A percentile compares a stretch with the other conserved stretches of the same genome.
Evolutionary conservation across 2,113 vertebrate species (phyloP).

Genomic region (Pagrus major): DNA sequence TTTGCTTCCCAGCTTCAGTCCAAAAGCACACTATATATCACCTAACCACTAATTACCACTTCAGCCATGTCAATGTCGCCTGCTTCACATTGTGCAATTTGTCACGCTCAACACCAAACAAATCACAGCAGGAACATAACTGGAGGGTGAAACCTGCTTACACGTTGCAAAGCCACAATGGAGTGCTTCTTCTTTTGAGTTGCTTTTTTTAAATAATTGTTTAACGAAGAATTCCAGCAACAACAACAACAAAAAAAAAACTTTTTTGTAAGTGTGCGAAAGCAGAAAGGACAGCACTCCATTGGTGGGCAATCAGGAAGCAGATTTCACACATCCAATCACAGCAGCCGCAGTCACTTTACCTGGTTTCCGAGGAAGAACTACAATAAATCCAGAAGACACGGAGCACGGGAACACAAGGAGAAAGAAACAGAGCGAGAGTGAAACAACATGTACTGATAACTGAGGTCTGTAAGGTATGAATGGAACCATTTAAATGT

Average conservation of each 20-base stretch:
- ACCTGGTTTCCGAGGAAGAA: constrained; percentile 99
- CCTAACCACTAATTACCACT: constrained; percentile 62
- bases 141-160: constrained; percentile 74
- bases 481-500: constrained; percentile 8
- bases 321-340: constrained; percentile 74
- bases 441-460: constrained; percentile 77
- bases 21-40: constrained; percentile 50
- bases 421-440: constrained; percentile 77
- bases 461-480: constrained; percentile 19
- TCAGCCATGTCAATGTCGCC: constrained; percentile 58
- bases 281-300: constrained; percentile 22
- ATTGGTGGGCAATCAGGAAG: constrained; percentile 47
- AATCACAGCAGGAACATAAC: constrained; percentile 64
- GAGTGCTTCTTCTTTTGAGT: constrained; percentile 25
- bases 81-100: constrained; percentile 60
- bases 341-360: constrained; percentile 86
- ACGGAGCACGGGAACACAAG: constrained; percentile 82
- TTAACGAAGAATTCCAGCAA: background rate
- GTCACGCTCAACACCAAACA: constrained; percentile 67
- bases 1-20: constrained; percentile 56
- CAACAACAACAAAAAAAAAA: background rate
- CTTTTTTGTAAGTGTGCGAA: background rate
- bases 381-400: constrained; percentile 88
- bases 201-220: background rate
- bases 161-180: constrained; percentile 52